Evolutionary conservation across 1,140 invertebrate genomes (phyloP).

Genomic region (Planococcus citri): DNA sequence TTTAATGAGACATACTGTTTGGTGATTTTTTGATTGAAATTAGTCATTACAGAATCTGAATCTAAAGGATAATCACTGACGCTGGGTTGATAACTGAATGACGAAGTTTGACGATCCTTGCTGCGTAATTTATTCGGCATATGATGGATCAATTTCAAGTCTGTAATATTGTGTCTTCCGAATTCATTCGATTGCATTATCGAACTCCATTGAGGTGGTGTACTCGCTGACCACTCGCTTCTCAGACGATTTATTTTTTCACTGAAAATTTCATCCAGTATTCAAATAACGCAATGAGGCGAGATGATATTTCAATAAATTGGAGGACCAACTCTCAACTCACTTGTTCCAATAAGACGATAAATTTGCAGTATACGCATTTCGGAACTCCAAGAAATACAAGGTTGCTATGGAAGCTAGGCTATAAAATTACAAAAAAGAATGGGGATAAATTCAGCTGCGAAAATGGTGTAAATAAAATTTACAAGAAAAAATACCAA

Average conservation of each 20-base stretch:
- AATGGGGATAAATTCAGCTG: too few species aligned
- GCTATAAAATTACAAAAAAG: not conserved
- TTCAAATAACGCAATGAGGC: too few species aligned
- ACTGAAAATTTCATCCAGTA: too few species aligned
- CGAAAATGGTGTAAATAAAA: not conserved
- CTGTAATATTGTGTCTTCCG: not conserved
- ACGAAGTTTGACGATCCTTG: not conserved
- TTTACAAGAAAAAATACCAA: not conserved
- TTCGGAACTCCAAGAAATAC: conserved; percentile 10
- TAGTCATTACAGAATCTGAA: not conserved
- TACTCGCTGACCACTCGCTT: not conserved
- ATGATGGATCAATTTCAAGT: not conserved
- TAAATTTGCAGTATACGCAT: conserved; percentile 2
- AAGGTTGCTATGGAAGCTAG: not conserved
- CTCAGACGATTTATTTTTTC: not conserved
- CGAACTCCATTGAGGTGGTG: conserved; percentile 5
- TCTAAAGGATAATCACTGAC: not conserved
- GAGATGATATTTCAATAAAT: too few species aligned
- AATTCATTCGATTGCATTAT: not conserved
- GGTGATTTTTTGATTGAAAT: not conserved
- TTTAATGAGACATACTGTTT: not conserved
- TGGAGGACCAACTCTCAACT: too few species aligned
- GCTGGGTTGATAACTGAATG: conserved; percentile 1
- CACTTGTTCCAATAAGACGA: not conserved
- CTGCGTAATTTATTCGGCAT: not conserved